These are phyloP conservation scores for Pogoniulus pusillus DNA, from an alignment of 2,797 vertebrate species.

Conservation along the genomic window DNA sequence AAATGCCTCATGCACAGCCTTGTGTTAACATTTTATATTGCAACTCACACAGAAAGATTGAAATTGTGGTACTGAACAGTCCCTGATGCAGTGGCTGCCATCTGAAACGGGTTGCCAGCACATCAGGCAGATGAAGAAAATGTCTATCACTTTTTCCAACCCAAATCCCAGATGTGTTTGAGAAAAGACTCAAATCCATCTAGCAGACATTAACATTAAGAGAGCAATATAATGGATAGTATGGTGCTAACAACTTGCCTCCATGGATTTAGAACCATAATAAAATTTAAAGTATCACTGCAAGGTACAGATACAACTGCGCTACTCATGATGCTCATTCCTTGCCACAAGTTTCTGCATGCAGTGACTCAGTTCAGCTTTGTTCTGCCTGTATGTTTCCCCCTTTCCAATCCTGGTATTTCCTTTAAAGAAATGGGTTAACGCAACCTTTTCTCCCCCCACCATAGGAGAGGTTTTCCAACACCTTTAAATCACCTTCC, in stretches of 20 bases:
- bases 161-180: neutral
- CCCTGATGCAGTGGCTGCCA: accelerated
- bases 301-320: accelerated
- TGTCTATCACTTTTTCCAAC: neutral
- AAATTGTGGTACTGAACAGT: neutral
- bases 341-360: neutral
- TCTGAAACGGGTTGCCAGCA: accelerated
- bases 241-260: neutral
- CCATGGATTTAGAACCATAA: neutral
- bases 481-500: neutral
- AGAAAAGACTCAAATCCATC: neutral
- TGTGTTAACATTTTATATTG: neutral
- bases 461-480: accelerated
- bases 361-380: accelerated
- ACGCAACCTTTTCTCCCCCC: neutral
- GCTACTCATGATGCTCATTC: neutral
- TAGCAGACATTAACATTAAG: neutral
- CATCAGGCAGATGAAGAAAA: neutral
- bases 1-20: neutral
- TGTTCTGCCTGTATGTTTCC: neutral
- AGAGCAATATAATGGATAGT: neutral
- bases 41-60: neutral
- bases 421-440: neutral
- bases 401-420: neutral
- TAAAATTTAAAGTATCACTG: neutral